phyloP scores from a whole-genome alignment of 2,113 vertebrate genomes.

The Plecotus auritus region DNA sequence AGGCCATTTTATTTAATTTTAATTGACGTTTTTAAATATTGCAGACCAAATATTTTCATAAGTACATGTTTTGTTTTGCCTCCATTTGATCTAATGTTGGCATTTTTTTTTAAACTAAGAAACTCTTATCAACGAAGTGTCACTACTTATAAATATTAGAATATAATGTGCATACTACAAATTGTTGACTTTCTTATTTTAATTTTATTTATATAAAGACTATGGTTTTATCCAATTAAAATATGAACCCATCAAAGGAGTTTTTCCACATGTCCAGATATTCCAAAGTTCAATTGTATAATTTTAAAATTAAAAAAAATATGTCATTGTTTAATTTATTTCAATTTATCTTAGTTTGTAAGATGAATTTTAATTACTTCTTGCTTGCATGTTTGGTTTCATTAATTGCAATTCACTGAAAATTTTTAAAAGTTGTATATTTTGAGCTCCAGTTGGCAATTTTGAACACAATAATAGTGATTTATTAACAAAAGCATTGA shows the following conservation, averaged over 20 bases:
- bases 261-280: not conserved
- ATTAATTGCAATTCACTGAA: not conserved
- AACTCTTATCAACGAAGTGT: not conserved
- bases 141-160: not conserved
- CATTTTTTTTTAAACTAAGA: not conserved
- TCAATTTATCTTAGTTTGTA: not conserved
- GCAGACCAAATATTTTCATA: not conserved
- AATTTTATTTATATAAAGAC: not conserved
- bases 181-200: not conserved
- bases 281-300: not conserved
- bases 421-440: not conserved
- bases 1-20: too few relatives aligned
- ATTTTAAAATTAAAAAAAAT: not conserved
- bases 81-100: not conserved
- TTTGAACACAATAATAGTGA: not conserved
- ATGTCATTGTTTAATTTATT: not conserved
- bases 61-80: not conserved
- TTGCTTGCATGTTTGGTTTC: not conserved
- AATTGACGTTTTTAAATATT: not conserved
- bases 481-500: not conserved
- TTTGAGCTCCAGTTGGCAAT: not conserved
- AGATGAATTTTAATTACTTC: not conserved
- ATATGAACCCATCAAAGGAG: not conserved
- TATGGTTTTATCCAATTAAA: not conserved
- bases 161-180: not conserved